Percentiles rank a stretch among this genome's conserved stretches.
Conservation (phyloP, 2,797 vertebrate species). For the Hirundo rustica region DNA sequence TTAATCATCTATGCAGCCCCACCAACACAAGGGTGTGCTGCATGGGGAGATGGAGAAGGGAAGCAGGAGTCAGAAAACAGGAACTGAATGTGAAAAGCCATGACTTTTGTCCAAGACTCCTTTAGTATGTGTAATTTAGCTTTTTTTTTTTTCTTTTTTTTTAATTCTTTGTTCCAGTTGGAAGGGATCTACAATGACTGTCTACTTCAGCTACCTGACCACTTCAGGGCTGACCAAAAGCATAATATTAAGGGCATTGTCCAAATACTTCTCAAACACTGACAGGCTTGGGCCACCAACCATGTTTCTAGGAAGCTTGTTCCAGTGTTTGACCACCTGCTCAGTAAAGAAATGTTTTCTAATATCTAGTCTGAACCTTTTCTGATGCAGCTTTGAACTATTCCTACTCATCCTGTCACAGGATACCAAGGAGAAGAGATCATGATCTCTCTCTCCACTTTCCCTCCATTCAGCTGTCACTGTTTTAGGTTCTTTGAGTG, state of each 20-base stretch:
- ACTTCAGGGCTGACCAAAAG: not conserved
- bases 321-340: not conserved
- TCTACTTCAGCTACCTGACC: not conserved
- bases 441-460: not conserved
- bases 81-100: not conserved
- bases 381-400: not conserved
- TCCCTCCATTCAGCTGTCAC: not conserved
- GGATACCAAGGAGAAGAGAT: not conserved
- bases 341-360: not conserved
- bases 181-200: not conserved
- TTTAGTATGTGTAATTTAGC: not conserved
- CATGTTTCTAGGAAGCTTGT: not conserved
- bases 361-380: not conserved
- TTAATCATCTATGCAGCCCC: not conserved
- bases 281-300: not conserved
- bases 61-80: not conserved
- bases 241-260: not conserved
- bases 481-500: not conserved
- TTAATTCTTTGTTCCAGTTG: not conserved
- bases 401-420: not conserved
- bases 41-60: not conserved
- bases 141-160: not conserved
- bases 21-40: not conserved
- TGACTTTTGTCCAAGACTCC: not conserved
- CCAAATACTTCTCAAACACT: not conserved